A percentile compares a stretch with the other conserved stretches of the same genome.
Conservation (phyloP, 2,888 invertebrate species). For the Acanthosepion esculentum region DNA sequence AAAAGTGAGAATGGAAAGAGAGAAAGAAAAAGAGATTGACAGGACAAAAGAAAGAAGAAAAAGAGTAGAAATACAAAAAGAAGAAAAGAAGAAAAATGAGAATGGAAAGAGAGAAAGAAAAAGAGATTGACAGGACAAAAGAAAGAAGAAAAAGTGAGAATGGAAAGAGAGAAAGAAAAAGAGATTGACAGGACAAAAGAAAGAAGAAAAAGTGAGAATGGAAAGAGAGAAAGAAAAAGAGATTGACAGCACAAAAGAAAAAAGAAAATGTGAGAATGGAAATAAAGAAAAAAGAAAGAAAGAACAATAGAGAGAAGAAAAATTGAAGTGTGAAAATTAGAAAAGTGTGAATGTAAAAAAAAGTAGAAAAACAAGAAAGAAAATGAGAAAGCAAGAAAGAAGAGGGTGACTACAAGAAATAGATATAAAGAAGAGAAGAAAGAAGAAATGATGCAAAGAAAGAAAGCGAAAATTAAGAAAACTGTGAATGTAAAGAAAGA, state of each 20-base stretch:
- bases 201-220: background rate
- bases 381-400: background rate
- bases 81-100: background rate
- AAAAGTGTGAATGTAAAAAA: no score
- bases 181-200: background rate
- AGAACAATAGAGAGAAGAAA: no score
- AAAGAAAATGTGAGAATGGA: background rate
- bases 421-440: background rate
- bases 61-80: background rate
- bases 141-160: no score
- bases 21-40: background rate
- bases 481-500: no score
- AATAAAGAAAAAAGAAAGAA: background rate
- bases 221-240: background rate
- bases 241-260: background rate
- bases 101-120: background rate
- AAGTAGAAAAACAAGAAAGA: background rate
- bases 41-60: background rate
- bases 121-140: background rate
- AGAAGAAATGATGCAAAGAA: background rate
- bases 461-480: background rate
- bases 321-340: no score
- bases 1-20: background rate
- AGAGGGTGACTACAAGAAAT: background rate
- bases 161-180: background rate